Evolutionary conservation across 2,888 invertebrate species (phyloP), one percentile per base, ranked within the genome.

Genomic region (Drosophila subquinaria): DNA sequence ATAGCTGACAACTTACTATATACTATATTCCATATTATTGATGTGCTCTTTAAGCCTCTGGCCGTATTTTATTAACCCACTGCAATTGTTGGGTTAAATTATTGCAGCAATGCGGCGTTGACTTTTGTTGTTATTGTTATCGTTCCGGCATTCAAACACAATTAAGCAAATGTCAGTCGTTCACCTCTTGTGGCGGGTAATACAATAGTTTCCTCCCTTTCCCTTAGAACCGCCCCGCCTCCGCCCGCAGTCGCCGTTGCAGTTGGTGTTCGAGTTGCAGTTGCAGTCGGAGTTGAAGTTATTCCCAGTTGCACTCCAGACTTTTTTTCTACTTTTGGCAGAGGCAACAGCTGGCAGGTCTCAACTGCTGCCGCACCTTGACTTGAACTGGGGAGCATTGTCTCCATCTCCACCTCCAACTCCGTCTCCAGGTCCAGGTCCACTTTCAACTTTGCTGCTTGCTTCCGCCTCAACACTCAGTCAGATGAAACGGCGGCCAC

Each of bases 101-200:
- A 30, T 43, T 45, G 66, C 52, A 63, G 38, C 20, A n/a, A 15
- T 10, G 33, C 20, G 17, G 15, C 13, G 33, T 55, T 57, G 17
- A 8, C 13, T 30, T 42, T 42, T 35, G 43, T 52, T 64, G 48
- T 52, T 64, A n/a, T 60, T 57, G 51, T 48, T 51, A 23, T 42
- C 45, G 88, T 82, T 82, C 85, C 85, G 82, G 73, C 69, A 82
- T 76, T 74, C 82, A 77, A 82, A 79, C 74, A 80, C 70, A 85
- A 85, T 83, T 85, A 83, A 79, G 64, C 77, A 82, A 86, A 82
- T 82, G 86, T 70, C 81, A 82, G 83, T 82, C 70, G 88, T 82
- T 84, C 88, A 82, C 73, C 85, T 81, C 47, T 65, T 64, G 60
- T 15, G 47, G 53, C 48, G 65, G 42, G 69, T 69, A 74, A 69